A percentile compares a stretch with the other conserved stretches of the same genome.
phyloP scores from a whole-genome alignment of 1,140 invertebrate species.

The Drosophila virilis region DNA sequence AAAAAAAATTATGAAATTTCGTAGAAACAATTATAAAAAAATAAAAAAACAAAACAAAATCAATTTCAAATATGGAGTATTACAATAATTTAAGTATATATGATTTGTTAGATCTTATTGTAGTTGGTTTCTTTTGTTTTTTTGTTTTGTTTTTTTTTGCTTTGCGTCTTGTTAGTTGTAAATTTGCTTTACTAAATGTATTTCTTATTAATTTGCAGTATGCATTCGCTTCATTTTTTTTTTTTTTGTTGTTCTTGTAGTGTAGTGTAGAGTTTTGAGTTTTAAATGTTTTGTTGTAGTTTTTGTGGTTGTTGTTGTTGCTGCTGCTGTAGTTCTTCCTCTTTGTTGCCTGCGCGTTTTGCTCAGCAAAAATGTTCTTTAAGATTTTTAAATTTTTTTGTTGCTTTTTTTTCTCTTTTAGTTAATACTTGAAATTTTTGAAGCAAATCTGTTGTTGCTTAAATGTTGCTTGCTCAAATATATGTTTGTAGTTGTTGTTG shows the following conservation, averaged over 20 bases:
- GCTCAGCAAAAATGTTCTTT: constrained; percentile 44
- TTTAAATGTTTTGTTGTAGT: constrained; percentile 28
- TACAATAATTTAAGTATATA: constrained; percentile 12
- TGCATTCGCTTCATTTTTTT: constrained; percentile 29
- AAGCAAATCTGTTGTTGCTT: constrained; percentile 58
- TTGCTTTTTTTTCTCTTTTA: constrained; percentile 27
- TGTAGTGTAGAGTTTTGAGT: constrained; percentile 22
- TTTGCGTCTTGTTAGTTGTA: constrained; percentile 28
- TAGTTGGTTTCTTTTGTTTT: constrained; percentile 22
- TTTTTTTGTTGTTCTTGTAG: constrained; percentile 20
- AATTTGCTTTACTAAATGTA: constrained; percentile 51
- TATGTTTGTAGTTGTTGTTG: constrained; percentile 47
- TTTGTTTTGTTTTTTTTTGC: not conserved
- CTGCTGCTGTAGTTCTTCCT: constrained; percentile 26
- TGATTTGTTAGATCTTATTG: constrained; percentile 20
- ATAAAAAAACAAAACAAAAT: not conserved
- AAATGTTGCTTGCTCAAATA: constrained; percentile 51
- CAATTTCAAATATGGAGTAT: not conserved
- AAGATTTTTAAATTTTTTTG: constrained; percentile 10
- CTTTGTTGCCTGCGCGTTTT: constrained; percentile 41
- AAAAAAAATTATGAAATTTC: not conserved
- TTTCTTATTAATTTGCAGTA: constrained; percentile 64
- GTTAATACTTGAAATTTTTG: constrained; percentile 71
- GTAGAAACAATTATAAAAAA: not conserved
- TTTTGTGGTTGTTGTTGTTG: constrained; percentile 32